phyloP scores from a whole-genome alignment of 2,113 vertebrate genomes.

The Nibea coibor region DNA sequence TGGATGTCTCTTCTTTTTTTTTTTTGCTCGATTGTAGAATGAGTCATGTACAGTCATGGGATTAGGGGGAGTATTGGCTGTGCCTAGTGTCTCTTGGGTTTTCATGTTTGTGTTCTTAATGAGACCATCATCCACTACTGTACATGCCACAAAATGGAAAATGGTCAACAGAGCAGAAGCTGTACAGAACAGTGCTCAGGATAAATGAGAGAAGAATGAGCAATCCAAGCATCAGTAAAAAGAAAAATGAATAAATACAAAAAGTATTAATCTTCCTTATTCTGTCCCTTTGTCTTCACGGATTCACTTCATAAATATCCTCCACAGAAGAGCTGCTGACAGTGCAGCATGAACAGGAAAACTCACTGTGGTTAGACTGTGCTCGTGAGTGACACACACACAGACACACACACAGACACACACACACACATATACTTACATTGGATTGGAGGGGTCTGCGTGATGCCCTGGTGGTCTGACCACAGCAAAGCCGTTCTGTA shows the following conservation, averaged over 20 bases:
- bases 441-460: conserved; percentile 89
- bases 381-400: conserved; percentile 14
- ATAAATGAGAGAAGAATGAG: neutral
- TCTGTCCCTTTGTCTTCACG: conserved; percentile 15
- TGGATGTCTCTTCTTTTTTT: neutral
- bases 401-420: conserved; percentile 37
- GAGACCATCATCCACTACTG: neutral
- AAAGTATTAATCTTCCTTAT: conserved; percentile 40
- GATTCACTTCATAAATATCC: conserved; percentile 46
- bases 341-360: conserved; percentile 22
- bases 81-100: neutral
- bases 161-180: neutral
- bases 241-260: neutral
- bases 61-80: neutral
- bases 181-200: neutral
- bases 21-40: neutral
- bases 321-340: conserved; percentile 48
- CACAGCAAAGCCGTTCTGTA: conserved; percentile 94
- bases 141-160: neutral
- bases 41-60: neutral
- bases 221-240: neutral
- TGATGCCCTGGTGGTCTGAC: conserved; percentile 94
- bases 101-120: neutral
- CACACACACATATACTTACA: conserved; percentile 86
- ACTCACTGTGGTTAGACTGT: conserved; percentile 2